Evolutionary conservation across 1,140 invertebrate genomes (phyloP), one percentile per base, ranked within the genome.

Genomic region (Dryas iulia): DNA sequence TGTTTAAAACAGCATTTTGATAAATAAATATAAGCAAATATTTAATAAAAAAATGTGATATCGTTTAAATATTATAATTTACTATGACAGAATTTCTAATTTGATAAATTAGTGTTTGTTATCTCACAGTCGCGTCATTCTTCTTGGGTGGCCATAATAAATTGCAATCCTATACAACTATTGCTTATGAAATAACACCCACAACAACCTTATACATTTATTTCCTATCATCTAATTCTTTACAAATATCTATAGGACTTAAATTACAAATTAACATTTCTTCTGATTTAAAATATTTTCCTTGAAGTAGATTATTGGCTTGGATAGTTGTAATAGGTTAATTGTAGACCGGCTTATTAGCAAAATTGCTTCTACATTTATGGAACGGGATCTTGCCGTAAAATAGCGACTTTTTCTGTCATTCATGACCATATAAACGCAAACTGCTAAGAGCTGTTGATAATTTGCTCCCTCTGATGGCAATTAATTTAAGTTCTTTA

Each of bases 401-500:
- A 62, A 62, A 11, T 11, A 30, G 24, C n/a, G 39, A n/a, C 14
- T 53, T 62, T 62, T 62, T 53, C 39, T 52, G 33, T 23, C 25
- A 12, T 21, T 14, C 25, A 62, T 26, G 39, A 52, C 39, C 59
- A 21, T 62, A 52, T 62, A 62, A 62, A 62, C 52, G 24, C 33
- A 30, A 30, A 62, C 23, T 30, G 24, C 33, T 62, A 62, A 62
- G 25, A 52, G 59, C 26, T 62, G 59, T 62, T 62, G 25, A 61
- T 61, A 47, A 62, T 62, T 53, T 62, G 39, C 39, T 62, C 26
- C 59, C 59, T 62, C 31, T 56, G 68, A 65, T 65, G 57, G 56
- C 57, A 70, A 70, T 70, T 70, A 70, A 70, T 60, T 35, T 33
- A 26, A 53, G 30, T 70, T 65, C 68, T 60, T 60, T 69, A 58